Evolutionary conservation across 2,888 invertebrate species (phyloP).

Genomic region (Agrypnus murinus): DNA sequence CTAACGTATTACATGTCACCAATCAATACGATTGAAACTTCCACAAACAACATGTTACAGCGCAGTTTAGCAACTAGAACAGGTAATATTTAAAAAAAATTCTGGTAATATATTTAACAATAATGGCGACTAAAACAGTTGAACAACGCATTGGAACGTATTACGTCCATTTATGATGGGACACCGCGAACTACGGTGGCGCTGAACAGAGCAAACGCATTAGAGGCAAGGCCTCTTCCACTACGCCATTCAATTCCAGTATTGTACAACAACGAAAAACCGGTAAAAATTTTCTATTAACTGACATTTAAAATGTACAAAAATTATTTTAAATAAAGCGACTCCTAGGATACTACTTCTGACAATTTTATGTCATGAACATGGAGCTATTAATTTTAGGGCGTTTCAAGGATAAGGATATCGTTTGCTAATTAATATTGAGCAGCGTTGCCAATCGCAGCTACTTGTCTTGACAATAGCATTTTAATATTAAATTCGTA

Average conservation of each 20-base stretch:
- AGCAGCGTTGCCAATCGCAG: no score
- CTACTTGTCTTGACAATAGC: no score
- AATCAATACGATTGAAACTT: constrained; percentile 43
- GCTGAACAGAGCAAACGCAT: constrained; percentile 67
- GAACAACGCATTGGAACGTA: constrained; percentile 65
- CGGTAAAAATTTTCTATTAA: no score
- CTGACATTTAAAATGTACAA: no score
- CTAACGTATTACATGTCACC: constrained; percentile 52
- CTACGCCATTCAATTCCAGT: constrained; percentile 55
- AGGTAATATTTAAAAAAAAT: constrained; percentile 54
- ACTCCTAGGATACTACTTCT: no score
- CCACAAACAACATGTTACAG: constrained; percentile 27
- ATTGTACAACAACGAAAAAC: constrained; percentile 25
- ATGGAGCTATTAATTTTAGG: no score
- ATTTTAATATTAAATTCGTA: no score
- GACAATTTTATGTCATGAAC: no score
- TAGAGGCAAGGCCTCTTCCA: constrained; percentile 61
- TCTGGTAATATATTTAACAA: constrained; percentile 67
- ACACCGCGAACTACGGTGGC: constrained; percentile 62
- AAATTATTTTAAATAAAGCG: no score
- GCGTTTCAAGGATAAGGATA: no score
- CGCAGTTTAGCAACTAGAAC: constrained; percentile 22
- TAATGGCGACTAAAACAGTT: constrained; percentile 71
- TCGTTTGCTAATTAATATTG: no score
- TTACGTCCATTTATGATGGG: constrained; percentile 59